phyloP scores from a whole-genome alignment of 2,888 invertebrate genomes.

The Thereva unica region DNA sequence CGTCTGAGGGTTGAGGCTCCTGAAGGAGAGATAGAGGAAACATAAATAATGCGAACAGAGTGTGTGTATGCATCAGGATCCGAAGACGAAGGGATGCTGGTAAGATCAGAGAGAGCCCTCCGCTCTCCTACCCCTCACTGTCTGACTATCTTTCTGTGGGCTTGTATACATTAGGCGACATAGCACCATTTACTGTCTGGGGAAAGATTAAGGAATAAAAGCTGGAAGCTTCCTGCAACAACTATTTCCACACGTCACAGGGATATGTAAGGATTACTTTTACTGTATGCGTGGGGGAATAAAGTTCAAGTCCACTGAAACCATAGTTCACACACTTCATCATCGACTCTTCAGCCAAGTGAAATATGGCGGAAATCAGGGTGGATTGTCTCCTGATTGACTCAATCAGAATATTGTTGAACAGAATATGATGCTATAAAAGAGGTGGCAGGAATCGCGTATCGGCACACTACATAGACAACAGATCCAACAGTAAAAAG shows the following conservation, averaged over 20 bases:
- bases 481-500: constrained; percentile 13
- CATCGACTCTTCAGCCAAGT: constrained; percentile 17
- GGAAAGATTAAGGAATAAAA: constrained; percentile 29
- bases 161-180: constrained; percentile 21
- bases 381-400: constrained; percentile 22
- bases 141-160: constrained; percentile 31
- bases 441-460: constrained; percentile 9
- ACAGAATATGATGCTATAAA: neutral
- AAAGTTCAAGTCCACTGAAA: constrained; percentile 4
- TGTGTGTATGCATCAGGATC: constrained; percentile 31
- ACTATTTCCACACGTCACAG: neutral
- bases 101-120: constrained; percentile 14
- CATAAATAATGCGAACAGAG: constrained; percentile 24
- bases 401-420: constrained; percentile 22
- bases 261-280: neutral
- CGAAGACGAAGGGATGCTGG: constrained; percentile 24
- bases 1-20: constrained; percentile 2
- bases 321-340: constrained; percentile 8
- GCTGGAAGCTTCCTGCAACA: constrained; percentile 27
- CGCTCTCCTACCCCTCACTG: constrained; percentile 6
- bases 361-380: constrained; percentile 23
- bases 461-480: constrained; percentile 10
- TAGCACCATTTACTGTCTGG: constrained; percentile 22
- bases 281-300: constrained; percentile 8
- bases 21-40: constrained; percentile 15